Evolutionary conservation across 1,140 invertebrate genomes (phyloP).

Genomic region (Eriocheir sinensis): DNA sequence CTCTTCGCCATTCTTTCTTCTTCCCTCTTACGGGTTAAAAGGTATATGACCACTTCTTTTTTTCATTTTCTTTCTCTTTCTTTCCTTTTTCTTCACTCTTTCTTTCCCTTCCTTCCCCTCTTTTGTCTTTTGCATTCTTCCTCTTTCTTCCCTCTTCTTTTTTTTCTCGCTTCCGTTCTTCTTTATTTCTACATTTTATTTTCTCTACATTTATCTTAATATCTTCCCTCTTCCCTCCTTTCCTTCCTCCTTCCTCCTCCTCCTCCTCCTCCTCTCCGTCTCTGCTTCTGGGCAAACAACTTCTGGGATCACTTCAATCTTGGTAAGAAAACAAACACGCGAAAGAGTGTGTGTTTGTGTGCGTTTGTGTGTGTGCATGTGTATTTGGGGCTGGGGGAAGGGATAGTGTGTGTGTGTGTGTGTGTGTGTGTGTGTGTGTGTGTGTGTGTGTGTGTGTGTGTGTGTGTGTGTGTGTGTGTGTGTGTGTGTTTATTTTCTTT

Average conservation of each 20-base stretch:
- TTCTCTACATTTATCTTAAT: no score
- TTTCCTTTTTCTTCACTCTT: constrained; percentile 24
- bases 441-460: not conserved
- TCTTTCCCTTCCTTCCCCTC: no score
- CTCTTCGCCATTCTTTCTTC: no score
- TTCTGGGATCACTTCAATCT: not conserved
- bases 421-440: no score
- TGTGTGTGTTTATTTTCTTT: not conserved
- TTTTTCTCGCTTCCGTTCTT: no score
- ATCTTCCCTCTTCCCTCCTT: not conserved
- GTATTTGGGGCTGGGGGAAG: no score
- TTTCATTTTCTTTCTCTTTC: constrained; percentile 24
- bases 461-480: not conserved
- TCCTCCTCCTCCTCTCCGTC: not conserved
- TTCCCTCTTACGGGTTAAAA: no score
- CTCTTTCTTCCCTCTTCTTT: not conserved
- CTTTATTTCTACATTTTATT: no score
- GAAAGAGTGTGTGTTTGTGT: not conserved
- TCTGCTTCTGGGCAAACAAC: not conserved
- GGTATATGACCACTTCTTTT: no score
- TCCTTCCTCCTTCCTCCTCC: not conserved
- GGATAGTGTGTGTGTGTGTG: not conserved
- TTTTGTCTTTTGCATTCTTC: no score
- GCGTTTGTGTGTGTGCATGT: no score
- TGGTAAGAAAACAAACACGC: not conserved